Conservation (phyloP, 2,888 invertebrate species). For the Toxonevra muliebris region DNA sequence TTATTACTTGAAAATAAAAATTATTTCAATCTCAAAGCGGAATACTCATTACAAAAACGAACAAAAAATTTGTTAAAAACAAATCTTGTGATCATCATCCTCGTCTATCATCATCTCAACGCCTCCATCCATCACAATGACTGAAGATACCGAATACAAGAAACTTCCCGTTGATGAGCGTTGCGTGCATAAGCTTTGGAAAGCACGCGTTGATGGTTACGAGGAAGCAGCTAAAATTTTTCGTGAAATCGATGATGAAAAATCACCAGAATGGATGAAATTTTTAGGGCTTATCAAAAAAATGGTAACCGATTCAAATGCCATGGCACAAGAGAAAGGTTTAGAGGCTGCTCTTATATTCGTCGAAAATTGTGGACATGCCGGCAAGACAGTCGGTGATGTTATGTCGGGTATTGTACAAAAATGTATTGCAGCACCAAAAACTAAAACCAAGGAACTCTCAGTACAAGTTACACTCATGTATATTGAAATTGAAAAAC, state of each 20-base stretch:
- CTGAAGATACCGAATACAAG: conserved; percentile 87
- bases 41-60: neutral
- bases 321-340: conserved; percentile 94
- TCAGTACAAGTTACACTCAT: conserved; percentile 89
- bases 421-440: conserved; percentile 93
- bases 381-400: conserved; percentile 89
- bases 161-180: conserved; percentile 90
- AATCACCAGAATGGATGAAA: conserved; percentile 92
- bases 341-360: conserved; percentile 90
- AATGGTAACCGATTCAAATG: conserved; percentile 94
- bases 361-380: conserved; percentile 88
- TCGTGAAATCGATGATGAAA: conserved; percentile 88
- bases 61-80: neutral
- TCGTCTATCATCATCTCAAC: neutral
- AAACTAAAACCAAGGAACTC: conserved; percentile 89
- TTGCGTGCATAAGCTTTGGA: conserved; percentile 95
- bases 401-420: conserved; percentile 87
- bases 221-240: conserved; percentile 93
- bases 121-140: conserved; percentile 68
- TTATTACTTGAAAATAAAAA: neutral
- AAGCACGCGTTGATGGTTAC: conserved; percentile 92
- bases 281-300: conserved; percentile 91
- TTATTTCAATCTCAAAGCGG: neutral
- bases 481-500: conserved; percentile 96
- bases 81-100: neutral